These are phyloP conservation scores for Dolomedes plantarius DNA, from an alignment of 2,888 invertebrate genomes.

Conservation along the genomic window DNA sequence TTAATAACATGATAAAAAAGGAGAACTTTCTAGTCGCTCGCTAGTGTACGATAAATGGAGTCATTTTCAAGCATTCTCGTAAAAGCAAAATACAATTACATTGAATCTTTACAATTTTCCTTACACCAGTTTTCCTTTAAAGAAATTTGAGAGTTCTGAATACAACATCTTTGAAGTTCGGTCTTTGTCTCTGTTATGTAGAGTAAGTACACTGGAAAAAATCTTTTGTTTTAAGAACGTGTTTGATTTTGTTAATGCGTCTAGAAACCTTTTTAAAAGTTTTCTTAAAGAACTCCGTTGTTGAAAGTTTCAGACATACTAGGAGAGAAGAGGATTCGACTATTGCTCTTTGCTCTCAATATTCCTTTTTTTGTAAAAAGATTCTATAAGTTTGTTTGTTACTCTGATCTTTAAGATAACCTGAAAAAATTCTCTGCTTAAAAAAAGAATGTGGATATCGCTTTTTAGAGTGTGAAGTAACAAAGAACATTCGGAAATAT, in stretches of 20 bases:
- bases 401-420: slow-evolving; percentile 27
- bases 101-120: too few relatives aligned
- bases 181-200: slow-evolving; percentile 27
- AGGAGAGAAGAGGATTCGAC: not conserved
- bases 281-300: slow-evolving; percentile 50
- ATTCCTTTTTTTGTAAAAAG: slow-evolving; percentile 26
- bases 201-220: slow-evolving; percentile 29
- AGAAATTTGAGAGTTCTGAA: not conserved
- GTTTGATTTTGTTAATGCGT: slow-evolving; percentile 65
- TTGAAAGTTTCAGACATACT: slow-evolving; percentile 39
- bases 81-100: too few relatives aligned
- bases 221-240: slow-evolving; percentile 48
- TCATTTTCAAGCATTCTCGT: too few relatives aligned
- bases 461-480: slow-evolving; percentile 24
- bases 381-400: slow-evolving; percentile 58
- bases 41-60: too few relatives aligned
- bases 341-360: slow-evolving; percentile 20
- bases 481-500: not conserved
- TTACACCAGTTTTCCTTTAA: not conserved
- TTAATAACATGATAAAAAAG: too few relatives aligned
- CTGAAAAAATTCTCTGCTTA: not conserved
- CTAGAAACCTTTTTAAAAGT: slow-evolving; percentile 59
- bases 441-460: slow-evolving; percentile 30
- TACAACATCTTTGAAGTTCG: slow-evolving; percentile 15
- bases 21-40: too few relatives aligned